These are phyloP conservation scores for Megaceryle torquata DNA, from an alignment of 2,113 vertebrate species.

Conservation along the genomic window DNA sequence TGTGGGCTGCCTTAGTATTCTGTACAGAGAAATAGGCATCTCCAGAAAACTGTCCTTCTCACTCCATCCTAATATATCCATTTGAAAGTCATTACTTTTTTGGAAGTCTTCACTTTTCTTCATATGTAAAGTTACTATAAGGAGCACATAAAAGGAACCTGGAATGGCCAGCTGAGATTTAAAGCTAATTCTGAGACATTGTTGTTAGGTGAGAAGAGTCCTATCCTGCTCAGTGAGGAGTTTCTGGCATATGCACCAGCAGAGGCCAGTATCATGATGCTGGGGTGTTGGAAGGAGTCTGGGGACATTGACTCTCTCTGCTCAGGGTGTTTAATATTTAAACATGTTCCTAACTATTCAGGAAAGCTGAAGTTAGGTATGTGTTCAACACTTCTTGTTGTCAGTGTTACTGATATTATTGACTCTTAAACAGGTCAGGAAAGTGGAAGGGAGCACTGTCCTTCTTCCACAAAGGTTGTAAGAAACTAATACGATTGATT, in stretches of 20 bases:
- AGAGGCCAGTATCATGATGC: not conserved
- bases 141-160: not conserved
- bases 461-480: not conserved
- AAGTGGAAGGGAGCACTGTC: not conserved
- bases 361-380: not conserved
- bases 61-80: not conserved
- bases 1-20: not conserved
- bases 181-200: not conserved
- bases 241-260: not conserved
- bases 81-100: not conserved
- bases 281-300: not conserved
- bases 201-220: not conserved
- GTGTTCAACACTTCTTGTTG: not conserved
- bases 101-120: not conserved
- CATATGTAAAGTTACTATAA: not conserved
- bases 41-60: not conserved
- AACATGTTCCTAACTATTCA: not conserved
- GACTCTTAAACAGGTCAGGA: not conserved
- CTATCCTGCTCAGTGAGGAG: not conserved
- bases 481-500: not conserved
- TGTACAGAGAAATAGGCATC: not conserved
- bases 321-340: not conserved
- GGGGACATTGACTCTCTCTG: not conserved
- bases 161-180: not conserved
- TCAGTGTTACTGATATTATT: not conserved